Base-by-base conservation (phyloP, 92 coral and sea anemone genomes). In the Isaurus tuberculatus region DNA sequence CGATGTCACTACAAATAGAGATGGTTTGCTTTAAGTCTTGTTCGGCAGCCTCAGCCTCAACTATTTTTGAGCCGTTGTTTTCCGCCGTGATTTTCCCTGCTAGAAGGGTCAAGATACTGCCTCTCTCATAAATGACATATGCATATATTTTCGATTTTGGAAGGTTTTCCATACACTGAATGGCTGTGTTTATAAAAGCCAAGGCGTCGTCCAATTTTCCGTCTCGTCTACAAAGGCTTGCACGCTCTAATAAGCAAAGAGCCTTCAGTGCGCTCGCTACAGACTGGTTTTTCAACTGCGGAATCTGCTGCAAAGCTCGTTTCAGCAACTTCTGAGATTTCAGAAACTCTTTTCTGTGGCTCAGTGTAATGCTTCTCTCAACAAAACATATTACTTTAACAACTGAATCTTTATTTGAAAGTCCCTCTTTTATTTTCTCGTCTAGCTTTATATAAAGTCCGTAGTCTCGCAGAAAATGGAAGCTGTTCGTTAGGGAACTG, bases 41-140 rank as follows among this genome's bases (percentile, higher is more conserved):
- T 55, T 75, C 81, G 32, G 68, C n/a, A n/a, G n/a, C n/a, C n/a
- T n/a, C 68, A 10, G 30, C 25, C n/a, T 75, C 67, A 30, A 48
- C 66, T 8, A 55, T 42, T n/a, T 30, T 33, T 46, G 37, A 1
- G 19, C 58, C 2, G n/a, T 31, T 19, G 29, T 51, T 23, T 32
- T 15, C 66, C 5, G 15, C 44, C 15, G 22, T 22, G 10, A 2
- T 20, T 15, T 30, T 36, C 2, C 17, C 80, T 29, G 81, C 68
- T 19, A 70, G 22, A 0, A 40, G 33, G n/a, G 30, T 29, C 28
- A 53, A 58, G 25, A 53, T 57, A 20, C 68, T 58, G 0, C 81
- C 81, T 33, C 2, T 31, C 53, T 75, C 81, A 55, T 75, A 75
- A 14, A 20, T 13, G 20, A 43, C 81, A 55, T 46, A 36, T 2